phyloP scores from a whole-genome alignment of 2,113 vertebrate genomes.

The Sylvia atricapilla region DNA sequence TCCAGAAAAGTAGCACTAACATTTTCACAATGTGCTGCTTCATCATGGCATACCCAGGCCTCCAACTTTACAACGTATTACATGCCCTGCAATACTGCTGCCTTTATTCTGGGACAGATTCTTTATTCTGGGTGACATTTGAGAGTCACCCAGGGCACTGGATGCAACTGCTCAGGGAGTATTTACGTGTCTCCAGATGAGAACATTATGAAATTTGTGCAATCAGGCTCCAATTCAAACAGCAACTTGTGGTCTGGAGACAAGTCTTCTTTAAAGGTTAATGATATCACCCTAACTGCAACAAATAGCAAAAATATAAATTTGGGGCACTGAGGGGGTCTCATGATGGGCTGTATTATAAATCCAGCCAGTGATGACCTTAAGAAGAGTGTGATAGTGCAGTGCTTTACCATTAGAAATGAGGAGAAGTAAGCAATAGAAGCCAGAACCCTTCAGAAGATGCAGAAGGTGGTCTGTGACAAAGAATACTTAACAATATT shows the following conservation, averaged over 20 bases:
- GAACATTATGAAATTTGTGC: neutral
- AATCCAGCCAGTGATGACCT: neutral
- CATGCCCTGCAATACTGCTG: neutral
- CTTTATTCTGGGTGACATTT: neutral
- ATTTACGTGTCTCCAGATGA: neutral
- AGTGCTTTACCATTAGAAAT: neutral
- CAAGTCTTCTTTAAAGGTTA: neutral
- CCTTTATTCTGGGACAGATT: neutral
- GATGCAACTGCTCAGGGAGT: neutral
- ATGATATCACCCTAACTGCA: neutral
- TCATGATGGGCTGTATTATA: neutral
- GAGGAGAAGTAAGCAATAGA: neutral
- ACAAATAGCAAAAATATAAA: neutral
- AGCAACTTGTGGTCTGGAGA: neutral
- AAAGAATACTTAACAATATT: neutral
- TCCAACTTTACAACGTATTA: neutral
- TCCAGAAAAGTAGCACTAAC: neutral
- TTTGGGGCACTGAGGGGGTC: neutral
- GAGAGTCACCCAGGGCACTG: neutral
- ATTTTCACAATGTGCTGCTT: neutral
- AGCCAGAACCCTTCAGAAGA: neutral
- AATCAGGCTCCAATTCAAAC: neutral
- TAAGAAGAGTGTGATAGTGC: neutral
- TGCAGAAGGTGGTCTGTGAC: neutral
- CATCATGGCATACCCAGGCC: rapidly evolving